phyloP scores from a whole-genome alignment of 2,888 invertebrate genomes.

The Tortricodes alternella region DNA sequence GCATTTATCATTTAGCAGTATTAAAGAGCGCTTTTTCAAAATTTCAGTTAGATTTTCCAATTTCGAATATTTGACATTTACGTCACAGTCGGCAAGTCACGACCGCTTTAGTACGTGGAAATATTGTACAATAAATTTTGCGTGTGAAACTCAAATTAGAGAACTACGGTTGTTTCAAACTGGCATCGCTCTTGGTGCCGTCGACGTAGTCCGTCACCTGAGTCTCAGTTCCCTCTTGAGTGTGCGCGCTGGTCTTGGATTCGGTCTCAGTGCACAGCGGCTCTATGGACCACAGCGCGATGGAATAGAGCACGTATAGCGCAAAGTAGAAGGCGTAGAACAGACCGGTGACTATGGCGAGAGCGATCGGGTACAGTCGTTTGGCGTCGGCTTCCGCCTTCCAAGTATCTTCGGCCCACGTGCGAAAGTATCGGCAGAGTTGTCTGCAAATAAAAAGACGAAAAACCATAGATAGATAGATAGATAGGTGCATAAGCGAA shows the following conservation, averaged over 20 bases:
- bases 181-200: conserved; percentile 39
- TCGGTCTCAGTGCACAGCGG: conserved; percentile 53
- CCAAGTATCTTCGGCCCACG: conserved; percentile 63
- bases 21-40: too few relatives aligned
- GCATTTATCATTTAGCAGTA: too few relatives aligned
- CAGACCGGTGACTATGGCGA: conserved; percentile 49
- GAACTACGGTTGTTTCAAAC: conserved; percentile 30
- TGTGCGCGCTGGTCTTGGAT: conserved; percentile 26
- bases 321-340: conserved; percentile 57
- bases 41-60: too few relatives aligned
- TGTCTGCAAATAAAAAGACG: conserved; percentile 43
- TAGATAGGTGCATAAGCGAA: too few relatives aligned
- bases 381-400: conserved; percentile 37
- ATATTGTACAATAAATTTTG: too few relatives aligned
- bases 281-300: conserved; percentile 62
- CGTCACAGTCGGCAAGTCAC: too few relatives aligned
- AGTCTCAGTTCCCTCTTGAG: conserved; percentile 34
- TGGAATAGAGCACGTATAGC: conserved; percentile 47
- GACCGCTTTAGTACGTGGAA: too few relatives aligned
- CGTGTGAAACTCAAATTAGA: neutral
- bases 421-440: conserved; percentile 57
- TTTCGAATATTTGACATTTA: too few relatives aligned
- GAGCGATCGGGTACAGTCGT: conserved; percentile 46
- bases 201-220: conserved; percentile 52
- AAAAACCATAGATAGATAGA: too few relatives aligned